Evolutionary conservation across 2,113 vertebrate genomes (phyloP).

Genomic region (Sinocyclocheilus anshuiensis): DNA sequence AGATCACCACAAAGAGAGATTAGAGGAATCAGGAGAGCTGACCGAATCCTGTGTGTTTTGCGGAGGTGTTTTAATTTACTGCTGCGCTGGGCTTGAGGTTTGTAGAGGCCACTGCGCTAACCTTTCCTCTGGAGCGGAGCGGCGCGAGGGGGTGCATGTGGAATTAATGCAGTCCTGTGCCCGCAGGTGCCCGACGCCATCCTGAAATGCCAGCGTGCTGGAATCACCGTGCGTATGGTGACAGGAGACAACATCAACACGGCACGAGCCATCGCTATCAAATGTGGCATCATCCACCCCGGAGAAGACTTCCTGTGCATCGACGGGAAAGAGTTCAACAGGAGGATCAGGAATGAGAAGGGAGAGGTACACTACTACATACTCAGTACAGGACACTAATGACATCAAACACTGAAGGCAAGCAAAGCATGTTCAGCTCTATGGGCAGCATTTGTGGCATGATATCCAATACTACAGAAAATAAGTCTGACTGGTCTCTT

Average conservation of each 20-base stretch:
- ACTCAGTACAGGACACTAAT: background rate
- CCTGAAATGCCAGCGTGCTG: constrained; percentile 92
- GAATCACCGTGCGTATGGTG: constrained; percentile 98
- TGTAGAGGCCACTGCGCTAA: constrained; percentile 61
- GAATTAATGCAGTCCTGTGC: constrained; percentile 51
- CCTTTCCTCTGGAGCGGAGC: constrained; percentile 54
- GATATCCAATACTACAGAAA: background rate
- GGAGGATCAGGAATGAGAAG: constrained; percentile 96
- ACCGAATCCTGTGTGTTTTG: constrained; percentile 51
- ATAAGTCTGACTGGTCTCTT: background rate
- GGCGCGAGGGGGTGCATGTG: constrained; percentile 23
- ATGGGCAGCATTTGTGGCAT: background rate
- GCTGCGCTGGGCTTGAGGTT: background rate
- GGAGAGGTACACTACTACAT: constrained; percentile 81
- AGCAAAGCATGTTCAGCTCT: no score
- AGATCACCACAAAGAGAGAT: background rate
- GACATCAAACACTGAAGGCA: background rate
- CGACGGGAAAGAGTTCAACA: constrained; percentile 97
- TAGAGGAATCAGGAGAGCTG: background rate
- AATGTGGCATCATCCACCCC: constrained; percentile 96
- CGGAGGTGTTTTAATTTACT: constrained; percentile 43
- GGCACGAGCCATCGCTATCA: constrained; percentile 95
- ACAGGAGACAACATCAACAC: constrained; percentile 99
- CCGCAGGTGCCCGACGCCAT: constrained; percentile 94
- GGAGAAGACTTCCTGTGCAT: constrained; percentile 98